These are phyloP conservation scores for Ctenicera cuprea DNA, from an alignment of 2,888 invertebrate species.

Conservation along the genomic window DNA sequence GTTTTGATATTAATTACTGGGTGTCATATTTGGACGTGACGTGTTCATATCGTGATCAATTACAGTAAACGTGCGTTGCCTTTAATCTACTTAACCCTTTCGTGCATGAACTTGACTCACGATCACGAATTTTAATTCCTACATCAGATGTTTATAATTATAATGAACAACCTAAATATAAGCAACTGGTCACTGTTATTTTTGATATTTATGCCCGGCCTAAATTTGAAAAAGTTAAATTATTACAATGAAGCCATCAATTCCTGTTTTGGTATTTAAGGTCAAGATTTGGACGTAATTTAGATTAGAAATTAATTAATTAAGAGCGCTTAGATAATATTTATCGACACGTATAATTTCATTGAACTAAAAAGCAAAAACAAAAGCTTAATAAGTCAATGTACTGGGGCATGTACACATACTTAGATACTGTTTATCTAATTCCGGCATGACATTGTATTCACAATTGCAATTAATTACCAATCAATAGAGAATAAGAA, in stretches of 20 bases:
- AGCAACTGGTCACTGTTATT: conserved; percentile 47
- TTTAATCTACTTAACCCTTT: conserved; percentile 59
- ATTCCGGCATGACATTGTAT: too few relatives aligned
- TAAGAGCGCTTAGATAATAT: neutral
- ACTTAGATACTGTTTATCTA: too few relatives aligned
- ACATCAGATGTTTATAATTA: conserved; percentile 46
- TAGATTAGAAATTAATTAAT: neutral
- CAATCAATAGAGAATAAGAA: too few relatives aligned
- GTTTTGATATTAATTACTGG: conserved; percentile 34
- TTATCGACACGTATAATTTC: neutral
- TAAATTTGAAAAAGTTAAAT: neutral
- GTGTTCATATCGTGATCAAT: conserved; percentile 58
- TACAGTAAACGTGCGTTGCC: conserved; percentile 55
- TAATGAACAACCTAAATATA: conserved; percentile 45
- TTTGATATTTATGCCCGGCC: neutral
- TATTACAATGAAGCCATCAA: neutral
- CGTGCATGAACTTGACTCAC: conserved; percentile 58
- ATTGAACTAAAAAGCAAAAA: too few relatives aligned
- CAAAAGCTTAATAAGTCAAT: too few relatives aligned
- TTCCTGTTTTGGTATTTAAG: neutral
- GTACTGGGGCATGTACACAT: too few relatives aligned
- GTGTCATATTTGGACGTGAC: conserved; percentile 51
- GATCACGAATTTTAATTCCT: conserved; percentile 57
- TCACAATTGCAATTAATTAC: too few relatives aligned
- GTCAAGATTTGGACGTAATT: neutral